Evolutionary conservation across 2,797 vertebrate genomes (phyloP), one percentile per base, ranked within the genome.

Genomic region (Urosaurus nigricauda): DNA sequence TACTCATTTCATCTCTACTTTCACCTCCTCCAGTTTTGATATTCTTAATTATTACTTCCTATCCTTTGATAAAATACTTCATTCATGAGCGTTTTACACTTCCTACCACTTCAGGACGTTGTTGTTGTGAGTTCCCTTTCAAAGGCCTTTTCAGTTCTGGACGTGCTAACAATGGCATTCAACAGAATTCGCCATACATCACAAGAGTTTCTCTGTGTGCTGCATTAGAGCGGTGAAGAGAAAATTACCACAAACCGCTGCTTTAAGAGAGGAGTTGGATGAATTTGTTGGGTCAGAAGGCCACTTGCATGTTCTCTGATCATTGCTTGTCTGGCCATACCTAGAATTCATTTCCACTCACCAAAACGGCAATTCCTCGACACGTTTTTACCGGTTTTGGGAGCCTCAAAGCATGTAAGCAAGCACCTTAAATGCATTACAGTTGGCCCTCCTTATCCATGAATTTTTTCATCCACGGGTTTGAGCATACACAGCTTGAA

Each of bases 61-160:
- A 68, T 63, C 58, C 29, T 70, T 79, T 79, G 40, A 51, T 51
- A 40, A 86, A 87, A 83, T 32, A 19, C 32, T 90, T 43, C 53
- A 60, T n/a, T 60, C 79, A 84, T 53, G 83, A 78, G 71, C 63
- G 32, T 53, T 65, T 87, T 70, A 74, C 65, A 77, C 8, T 84
- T 14, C 2, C 0, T 7, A 53, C 19, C 21, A 16, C 0, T 88
- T 60, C 74, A 12, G 60, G 14, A 32, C 29, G 16, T 73, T 29
- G 43, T 53, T 86, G 74, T 19, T 19, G 32, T 43, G 86, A 43
- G 87, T 90, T n/a, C 24, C 60, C n/a, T 51, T 87, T 90, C 70
- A 84, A 63, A 87, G 35, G 40, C n/a, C 53, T 63, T 74, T 83
- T 87, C 53, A 63, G 37, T 43, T 65, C 65, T 43, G 68, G 40